These are phyloP conservation scores for Eremophila alpestris DNA, from an alignment of 2,797 vertebrate species.

Conservation along the genomic window DNA sequence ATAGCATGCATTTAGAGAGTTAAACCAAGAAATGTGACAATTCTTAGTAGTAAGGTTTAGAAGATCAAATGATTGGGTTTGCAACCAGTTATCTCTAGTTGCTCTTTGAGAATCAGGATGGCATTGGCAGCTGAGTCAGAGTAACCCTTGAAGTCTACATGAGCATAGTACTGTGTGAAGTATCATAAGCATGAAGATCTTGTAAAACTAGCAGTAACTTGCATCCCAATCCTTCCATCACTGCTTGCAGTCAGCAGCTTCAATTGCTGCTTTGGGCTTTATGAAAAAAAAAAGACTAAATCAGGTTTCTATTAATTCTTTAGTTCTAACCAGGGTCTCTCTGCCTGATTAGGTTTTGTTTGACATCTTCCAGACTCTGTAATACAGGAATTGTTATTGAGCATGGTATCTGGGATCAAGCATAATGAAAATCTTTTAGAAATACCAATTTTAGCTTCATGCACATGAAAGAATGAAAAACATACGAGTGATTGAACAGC, in stretches of 20 bases:
- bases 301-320: neutral
- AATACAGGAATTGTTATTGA: neutral
- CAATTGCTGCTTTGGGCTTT: neutral
- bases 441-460: neutral
- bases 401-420: neutral
- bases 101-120: neutral
- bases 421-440: neutral
- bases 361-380: neutral
- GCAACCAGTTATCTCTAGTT: neutral
- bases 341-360: neutral
- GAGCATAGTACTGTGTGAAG: neutral
- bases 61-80: neutral
- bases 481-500: neutral
- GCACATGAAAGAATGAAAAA: neutral
- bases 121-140: neutral
- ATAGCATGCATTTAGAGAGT: neutral
- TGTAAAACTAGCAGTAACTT: neutral
- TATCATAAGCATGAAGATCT: neutral
- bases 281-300: neutral
- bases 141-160: neutral
- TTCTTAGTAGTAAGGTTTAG: neutral
- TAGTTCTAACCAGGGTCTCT: neutral
- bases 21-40: neutral
- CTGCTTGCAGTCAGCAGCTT: neutral
- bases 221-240: neutral